Conservation (phyloP, 1,140 invertebrate species). For the Eufriesea mexicana region DNA sequence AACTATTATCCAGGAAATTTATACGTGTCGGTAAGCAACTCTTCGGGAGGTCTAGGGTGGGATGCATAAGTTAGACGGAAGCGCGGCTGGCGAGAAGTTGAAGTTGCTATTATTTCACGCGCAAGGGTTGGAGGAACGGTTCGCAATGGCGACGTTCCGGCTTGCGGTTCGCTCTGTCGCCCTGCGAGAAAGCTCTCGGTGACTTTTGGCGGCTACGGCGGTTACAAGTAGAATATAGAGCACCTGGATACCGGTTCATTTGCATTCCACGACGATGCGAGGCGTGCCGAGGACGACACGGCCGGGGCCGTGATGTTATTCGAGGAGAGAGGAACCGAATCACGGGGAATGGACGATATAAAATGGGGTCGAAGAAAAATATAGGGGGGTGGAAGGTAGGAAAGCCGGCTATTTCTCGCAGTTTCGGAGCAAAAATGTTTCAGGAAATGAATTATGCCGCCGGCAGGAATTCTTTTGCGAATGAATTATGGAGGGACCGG, state of each 20-base stretch:
- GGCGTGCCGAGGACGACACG: neutral
- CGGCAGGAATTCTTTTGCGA: neutral
- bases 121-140: neutral
- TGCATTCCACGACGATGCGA: conserved; percentile 51
- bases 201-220: conserved; percentile 20
- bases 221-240: conserved; percentile 42
- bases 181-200: conserved; percentile 39
- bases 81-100: conserved; percentile 33
- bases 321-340: conserved; percentile 31
- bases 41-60: neutral
- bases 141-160: conserved; percentile 10
- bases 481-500: conserved; percentile 18
- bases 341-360: conserved; percentile 14
- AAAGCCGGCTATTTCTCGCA: conserved; percentile 24
- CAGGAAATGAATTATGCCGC: conserved; percentile 19
- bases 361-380: conserved; percentile 49
- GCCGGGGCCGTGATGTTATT: conserved; percentile 34
- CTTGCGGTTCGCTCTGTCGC: conserved; percentile 43
- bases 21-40: conserved; percentile 26
- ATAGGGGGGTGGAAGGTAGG: conserved; percentile 15
- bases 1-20: conserved; percentile 57
- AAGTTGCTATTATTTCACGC: conserved; percentile 66
- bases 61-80: conserved; percentile 20
- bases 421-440: conserved; percentile 38
- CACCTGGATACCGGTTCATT: conserved; percentile 46